phyloP scores from a whole-genome alignment of 1,140 invertebrate genomes.

The Drosophila equinoxialis region DNA sequence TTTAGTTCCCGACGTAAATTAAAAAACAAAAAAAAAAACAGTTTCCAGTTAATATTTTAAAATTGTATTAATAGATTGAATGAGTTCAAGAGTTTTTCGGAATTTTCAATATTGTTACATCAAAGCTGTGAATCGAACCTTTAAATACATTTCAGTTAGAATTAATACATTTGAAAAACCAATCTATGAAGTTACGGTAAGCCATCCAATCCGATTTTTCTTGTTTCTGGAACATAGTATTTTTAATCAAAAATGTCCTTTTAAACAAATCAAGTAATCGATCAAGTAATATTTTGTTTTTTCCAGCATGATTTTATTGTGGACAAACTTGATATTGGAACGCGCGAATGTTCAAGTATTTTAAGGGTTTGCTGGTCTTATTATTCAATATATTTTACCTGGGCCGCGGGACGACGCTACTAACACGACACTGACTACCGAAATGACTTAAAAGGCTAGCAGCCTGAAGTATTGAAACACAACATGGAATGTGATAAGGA shows the following conservation, averaged over 20 bases:
- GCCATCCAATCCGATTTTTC: neutral
- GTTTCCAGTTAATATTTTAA: neutral
- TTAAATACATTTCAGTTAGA: neutral
- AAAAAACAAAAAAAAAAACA: too few relatives aligned
- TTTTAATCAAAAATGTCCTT: constrained; percentile 2
- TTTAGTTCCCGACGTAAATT: too few relatives aligned
- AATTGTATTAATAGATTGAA: neutral
- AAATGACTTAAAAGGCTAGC: too few relatives aligned
- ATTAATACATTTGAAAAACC: neutral
- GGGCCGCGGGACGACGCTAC: too few relatives aligned
- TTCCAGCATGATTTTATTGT: neutral
- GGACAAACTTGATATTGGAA: neutral
- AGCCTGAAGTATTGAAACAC: too few relatives aligned
- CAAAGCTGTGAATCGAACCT: neutral
- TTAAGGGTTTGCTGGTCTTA: neutral
- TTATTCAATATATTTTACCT: too few relatives aligned
- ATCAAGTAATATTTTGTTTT: neutral
- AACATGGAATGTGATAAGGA: too few relatives aligned
- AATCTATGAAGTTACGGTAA: neutral
- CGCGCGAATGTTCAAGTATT: neutral
- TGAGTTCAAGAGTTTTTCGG: neutral
- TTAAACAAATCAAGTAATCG: neutral
- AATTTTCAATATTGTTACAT: neutral
- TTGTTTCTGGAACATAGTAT: neutral
- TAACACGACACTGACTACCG: too few relatives aligned